A percentile compares a stretch with the other conserved stretches of the same genome.
Conservation (phyloP, 2,888 invertebrate genomes). For the Dolomedes plantarius region DNA sequence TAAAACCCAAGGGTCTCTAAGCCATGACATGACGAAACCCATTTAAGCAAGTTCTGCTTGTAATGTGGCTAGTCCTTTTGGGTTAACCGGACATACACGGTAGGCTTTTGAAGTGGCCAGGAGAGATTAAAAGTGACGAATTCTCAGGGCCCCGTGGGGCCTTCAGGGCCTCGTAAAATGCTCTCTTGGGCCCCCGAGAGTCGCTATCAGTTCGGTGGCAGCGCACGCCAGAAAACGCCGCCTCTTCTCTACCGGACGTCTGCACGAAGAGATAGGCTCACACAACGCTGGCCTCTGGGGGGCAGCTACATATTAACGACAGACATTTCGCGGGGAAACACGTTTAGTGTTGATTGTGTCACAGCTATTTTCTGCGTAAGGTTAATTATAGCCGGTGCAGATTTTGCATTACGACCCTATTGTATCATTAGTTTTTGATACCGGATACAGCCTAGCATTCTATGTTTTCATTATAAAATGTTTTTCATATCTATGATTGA, state of each 20-base stretch:
- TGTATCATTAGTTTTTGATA: background rate
- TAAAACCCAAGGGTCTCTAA: slow-evolving; percentile 39
- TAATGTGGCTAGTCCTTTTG: slow-evolving; percentile 64
- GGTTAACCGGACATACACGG: slow-evolving; percentile 56
- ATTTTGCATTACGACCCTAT: background rate
- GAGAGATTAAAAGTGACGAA: slow-evolving; percentile 70
- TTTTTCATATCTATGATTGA: too few species aligned
- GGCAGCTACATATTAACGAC: slow-evolving; percentile 52
- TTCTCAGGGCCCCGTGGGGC: slow-evolving; percentile 54
- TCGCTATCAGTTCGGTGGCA: slow-evolving; percentile 69
- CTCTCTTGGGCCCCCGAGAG: slow-evolving; percentile 51
- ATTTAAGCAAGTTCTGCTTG: slow-evolving; percentile 68
- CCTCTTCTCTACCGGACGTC: slow-evolving; percentile 29
- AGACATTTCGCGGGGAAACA: background rate
- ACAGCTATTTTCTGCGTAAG: background rate
- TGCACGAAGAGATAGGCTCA: slow-evolving; percentile 54
- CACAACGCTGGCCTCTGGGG: slow-evolving; percentile 33
- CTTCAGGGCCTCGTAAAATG: slow-evolving; percentile 55
- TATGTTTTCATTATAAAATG: too few species aligned
- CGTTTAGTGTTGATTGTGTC: background rate
- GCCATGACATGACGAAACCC: slow-evolving; percentile 37
- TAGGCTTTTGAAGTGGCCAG: slow-evolving; percentile 63
- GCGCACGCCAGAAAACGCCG: slow-evolving; percentile 50
- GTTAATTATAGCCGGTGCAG: background rate
- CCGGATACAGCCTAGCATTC: too few species aligned